Evolutionary conservation across 1,140 invertebrate species (phyloP).

Genomic region (Hydropsyche tenuis): DNA sequence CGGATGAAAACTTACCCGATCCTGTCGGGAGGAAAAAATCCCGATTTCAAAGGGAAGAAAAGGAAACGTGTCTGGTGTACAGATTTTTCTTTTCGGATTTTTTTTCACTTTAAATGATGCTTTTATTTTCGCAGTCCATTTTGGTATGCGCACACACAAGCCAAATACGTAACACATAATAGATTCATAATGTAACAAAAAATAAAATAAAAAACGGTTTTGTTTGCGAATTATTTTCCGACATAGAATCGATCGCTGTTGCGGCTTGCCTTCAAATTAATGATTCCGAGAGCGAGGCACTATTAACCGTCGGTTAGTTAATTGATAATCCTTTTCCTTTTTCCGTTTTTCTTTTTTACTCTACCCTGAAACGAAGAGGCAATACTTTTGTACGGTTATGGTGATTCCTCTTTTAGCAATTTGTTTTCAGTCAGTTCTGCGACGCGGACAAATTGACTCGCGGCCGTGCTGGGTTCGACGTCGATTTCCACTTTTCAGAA

Average conservation of each 20-base stretch:
- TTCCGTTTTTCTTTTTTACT: not conserved
- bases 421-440: conserved; percentile 23
- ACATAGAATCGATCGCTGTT: too few relatives aligned
- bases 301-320: conserved; percentile 26
- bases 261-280: not conserved
- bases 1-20: conserved; percentile 21
- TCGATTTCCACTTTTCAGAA: conserved; percentile 14
- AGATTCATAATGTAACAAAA: not conserved
- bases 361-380: not conserved
- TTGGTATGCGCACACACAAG: too few relatives aligned
- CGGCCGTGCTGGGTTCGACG: not conserved
- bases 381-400: conserved; percentile 19
- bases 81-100: not conserved
- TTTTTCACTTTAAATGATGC: not conserved
- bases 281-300: not conserved
- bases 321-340: conserved; percentile 22
- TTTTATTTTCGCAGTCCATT: conserved; percentile 4
- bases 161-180: not conserved
- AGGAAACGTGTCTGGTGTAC: conserved; percentile 15
- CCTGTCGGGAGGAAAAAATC: not conserved
- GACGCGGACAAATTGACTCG: conserved; percentile 22
- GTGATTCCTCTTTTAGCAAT: conserved; percentile 22
- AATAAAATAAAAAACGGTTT: not conserved
- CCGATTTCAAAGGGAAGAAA: conserved; percentile 11
- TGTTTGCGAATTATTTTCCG: too few relatives aligned